A percentile compares a stretch with the other conserved stretches of the same genome.
These are phyloP conservation scores for Eueides isabella DNA, from an alignment of 1,140 invertebrate species.

Conservation along the genomic window DNA sequence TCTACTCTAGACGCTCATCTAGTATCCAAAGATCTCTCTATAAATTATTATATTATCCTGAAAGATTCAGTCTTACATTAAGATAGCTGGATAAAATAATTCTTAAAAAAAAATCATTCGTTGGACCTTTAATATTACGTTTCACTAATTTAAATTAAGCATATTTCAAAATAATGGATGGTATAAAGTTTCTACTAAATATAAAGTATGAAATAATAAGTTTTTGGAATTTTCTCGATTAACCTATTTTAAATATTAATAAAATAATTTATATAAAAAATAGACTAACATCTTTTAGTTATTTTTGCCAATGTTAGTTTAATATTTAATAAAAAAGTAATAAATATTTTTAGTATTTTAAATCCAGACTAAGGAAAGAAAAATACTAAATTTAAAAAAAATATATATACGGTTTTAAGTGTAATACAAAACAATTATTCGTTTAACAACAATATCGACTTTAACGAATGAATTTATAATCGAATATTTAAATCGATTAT, in stretches of 20 bases:
- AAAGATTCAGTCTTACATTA: conserved; percentile 56
- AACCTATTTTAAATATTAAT: neutral
- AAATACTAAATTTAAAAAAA: no score
- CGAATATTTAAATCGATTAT: neutral
- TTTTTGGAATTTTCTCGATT: conserved; percentile 10
- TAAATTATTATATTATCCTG: conserved; percentile 47
- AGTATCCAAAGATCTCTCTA: conserved; percentile 46
- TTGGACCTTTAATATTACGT: conserved; percentile 54
- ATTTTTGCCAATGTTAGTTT: neutral
- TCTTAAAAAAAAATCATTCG: conserved; percentile 50
- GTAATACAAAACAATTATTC: neutral
- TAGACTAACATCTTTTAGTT: neutral
- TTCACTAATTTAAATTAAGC: conserved; percentile 36
- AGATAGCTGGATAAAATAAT: conserved; percentile 48
- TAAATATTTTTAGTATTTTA: no score
- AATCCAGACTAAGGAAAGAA: no score
- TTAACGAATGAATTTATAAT: no score
- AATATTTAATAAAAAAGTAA: no score
- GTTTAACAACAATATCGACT: neutral
- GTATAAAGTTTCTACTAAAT: conserved; percentile 9
- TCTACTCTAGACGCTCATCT: conserved; percentile 38
- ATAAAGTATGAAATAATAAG: neutral
- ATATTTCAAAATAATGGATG: conserved; percentile 30
- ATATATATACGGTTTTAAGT: no score
- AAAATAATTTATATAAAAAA: neutral